Base-by-base conservation (phyloP, 2,113 vertebrate genomes). In the Odocoileus virginianus region DNA sequence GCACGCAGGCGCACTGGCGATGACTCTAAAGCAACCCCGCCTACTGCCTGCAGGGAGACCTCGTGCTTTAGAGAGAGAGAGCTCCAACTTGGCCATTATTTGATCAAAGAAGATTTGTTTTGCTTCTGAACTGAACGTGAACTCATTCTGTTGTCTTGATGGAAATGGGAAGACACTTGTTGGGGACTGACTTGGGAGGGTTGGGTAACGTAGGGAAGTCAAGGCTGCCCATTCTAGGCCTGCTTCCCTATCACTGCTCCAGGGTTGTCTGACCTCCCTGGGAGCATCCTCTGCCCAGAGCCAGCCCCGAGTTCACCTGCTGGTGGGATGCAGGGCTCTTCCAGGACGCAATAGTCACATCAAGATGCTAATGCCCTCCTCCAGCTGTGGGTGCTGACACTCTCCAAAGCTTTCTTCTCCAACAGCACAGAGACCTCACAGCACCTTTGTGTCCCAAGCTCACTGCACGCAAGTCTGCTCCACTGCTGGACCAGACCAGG, bases 1-100 rank as follows among this genome's bases (percentile, higher is more conserved):
- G 11, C 60, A 33, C 15, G 9, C 13, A 3, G 6, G 0, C 60
- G 6, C 28, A 33, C 3, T 50, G 47, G 52, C 15, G 3, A 0
- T 19, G n/a, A 19, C 33, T n/a, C 16, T 23, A 7, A 82, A 54
- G 11, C 19, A 83, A 12, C 81, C 50, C 52, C 6, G 0, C 33
- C 52, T 54, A 9, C 7, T 12, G 52, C 33, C 52, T 36, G 21
- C 4, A 7, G 13, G 50, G 33, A 55, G 33, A 55, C 33, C 21
- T 23, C 6, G 11, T 82, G 33, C 79, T 82, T 52, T 36, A 36
- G 50, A 36, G 19, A 7, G 19, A 7, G 2, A 6, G 30, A 14
- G 11, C 0, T 23, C 33, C 5, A 21, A 5, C 52, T 8, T 83
- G 12, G 7, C 4, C n/a, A 25, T 27, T 15, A 13, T 83, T 54